These are phyloP conservation scores for Desmodus rotundus DNA, from an alignment of 2,113 vertebrate genomes.

Conservation along the genomic window DNA sequence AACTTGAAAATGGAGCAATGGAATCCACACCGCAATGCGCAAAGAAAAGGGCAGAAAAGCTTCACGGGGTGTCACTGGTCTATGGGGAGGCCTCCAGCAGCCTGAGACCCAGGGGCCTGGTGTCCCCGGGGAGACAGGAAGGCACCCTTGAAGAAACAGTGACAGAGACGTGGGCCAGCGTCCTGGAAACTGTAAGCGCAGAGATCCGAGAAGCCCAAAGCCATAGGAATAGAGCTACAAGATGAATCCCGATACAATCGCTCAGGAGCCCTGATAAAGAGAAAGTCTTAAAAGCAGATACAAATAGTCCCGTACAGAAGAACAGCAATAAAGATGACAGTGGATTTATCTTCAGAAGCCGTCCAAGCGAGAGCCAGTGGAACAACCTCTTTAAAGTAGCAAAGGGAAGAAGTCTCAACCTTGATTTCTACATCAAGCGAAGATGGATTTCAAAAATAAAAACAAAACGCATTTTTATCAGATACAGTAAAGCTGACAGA, in stretches of 20 bases:
- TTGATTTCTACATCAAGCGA: not conserved
- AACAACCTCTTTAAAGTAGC: not conserved
- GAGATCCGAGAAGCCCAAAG: not conserved
- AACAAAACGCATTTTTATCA: not conserved
- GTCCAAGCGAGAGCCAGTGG: not conserved
- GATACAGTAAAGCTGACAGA: not conserved
- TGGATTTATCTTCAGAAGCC: not conserved
- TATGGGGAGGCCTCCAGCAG: not conserved
- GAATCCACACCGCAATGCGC: no score
- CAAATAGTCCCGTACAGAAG: rapidly evolving
- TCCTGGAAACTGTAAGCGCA: not conserved
- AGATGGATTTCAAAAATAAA: not conserved
- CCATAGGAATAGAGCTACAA: not conserved
- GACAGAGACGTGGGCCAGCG: not conserved
- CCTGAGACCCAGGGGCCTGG: rapidly evolving
- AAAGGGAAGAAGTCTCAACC: not conserved
- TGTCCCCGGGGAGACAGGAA: not conserved
- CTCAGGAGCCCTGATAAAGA: not conserved
- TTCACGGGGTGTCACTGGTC: not conserved
- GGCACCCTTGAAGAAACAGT: not conserved
- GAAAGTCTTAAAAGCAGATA: not conserved
- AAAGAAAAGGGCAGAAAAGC: not conserved
- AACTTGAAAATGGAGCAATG: not conserved
- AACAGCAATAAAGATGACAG: not conserved
- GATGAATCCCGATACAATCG: not conserved